These are phyloP conservation scores for Epistrophe eligans DNA, from an alignment of 2,888 invertebrate genomes.

Conservation along the genomic window DNA sequence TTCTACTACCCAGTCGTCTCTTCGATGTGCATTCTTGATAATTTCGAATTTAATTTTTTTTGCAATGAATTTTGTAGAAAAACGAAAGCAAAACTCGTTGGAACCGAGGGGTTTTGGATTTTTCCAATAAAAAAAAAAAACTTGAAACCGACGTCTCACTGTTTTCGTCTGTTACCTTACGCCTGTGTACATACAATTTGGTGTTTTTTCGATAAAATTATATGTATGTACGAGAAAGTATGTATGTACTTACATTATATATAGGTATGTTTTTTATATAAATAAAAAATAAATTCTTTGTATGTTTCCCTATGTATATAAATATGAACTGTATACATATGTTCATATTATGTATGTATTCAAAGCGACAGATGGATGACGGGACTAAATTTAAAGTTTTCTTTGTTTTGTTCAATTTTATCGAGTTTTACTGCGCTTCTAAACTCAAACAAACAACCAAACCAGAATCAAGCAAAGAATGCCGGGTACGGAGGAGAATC, in stretches of 20 bases:
- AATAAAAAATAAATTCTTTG: background rate
- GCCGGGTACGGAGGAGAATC: background rate
- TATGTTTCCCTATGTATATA: background rate
- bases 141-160: background rate
- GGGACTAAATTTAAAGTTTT: background rate
- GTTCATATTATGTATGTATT: background rate
- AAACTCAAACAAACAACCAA: background rate
- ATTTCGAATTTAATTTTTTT: background rate
- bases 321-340: background rate
- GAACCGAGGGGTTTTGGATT: background rate
- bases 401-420: background rate
- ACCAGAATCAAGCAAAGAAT: background rate
- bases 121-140: background rate
- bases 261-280: background rate
- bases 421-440: background rate
- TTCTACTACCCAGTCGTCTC: background rate
- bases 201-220: background rate
- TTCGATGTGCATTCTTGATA: background rate
- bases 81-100: background rate
- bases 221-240: background rate
- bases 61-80: background rate
- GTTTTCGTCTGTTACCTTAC: background rate
- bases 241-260: background rate
- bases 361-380: background rate
- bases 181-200: background rate